Evolutionary conservation across 2,888 invertebrate species (phyloP), one percentile per base, ranked within the genome.

Genomic region (Leucophenga montana): DNA sequence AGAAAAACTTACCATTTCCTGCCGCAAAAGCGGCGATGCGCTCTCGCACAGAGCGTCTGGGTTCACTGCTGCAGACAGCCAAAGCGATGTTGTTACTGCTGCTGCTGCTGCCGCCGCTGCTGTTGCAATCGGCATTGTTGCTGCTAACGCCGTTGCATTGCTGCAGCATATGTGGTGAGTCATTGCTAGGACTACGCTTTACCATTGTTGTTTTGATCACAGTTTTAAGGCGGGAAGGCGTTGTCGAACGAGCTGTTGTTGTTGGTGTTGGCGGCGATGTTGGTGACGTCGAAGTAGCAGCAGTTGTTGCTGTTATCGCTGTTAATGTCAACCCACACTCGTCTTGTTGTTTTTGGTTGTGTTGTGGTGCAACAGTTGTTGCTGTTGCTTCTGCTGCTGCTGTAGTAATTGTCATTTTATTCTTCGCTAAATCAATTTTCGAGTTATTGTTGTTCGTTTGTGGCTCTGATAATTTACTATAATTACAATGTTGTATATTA

Each of bases 171-270:
- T 44, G 18, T 46, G 16, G 62, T 22, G 62, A 16, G 78, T 86
- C 86, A 84, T 86, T 85, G 84, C 82, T 83, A 79, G 86, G 86
- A 83, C 85, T 86, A 76, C 86, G 84, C 80, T 86, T 86, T 73
- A 86, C 86, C 86, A 86, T 85, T 82, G 86, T 86, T 76, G 86
- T 86, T 86, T 83, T 86, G 84, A 86, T 86, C 86, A 86, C 86
- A 86, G 86, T 86, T 83, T 86, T 86, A 73, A 86, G 81, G 81
- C 82, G 81, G 78, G 83, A 80, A 79, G 86, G 86, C 85, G 85
- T 85, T 77, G 79, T 78, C 71, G 85, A 83, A 77, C 84, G 78
- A 75, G 81, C 76, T 71, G 84, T 82, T 78, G 80, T 74, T 78
- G 80, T 74, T 75, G 80, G 67, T 72, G 80, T 64, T 71, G 75